phyloP scores from a whole-genome alignment of 2,797 vertebrate species.

The Valencia hispanica region DNA sequence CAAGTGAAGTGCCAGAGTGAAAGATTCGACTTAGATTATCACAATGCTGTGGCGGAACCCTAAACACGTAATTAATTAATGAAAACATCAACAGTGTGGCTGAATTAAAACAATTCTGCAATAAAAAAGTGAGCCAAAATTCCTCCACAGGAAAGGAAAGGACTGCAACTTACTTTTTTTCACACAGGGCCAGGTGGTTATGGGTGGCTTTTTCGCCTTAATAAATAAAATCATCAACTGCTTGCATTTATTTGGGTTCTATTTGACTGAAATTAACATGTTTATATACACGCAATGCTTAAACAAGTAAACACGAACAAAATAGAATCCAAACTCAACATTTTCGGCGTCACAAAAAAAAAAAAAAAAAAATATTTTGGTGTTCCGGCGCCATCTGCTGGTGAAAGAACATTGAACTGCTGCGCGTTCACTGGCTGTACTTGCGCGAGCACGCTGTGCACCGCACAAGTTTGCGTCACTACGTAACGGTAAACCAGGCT shows the following conservation, averaged over 20 bases:
- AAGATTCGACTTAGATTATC: not conserved
- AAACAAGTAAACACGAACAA: not conserved
- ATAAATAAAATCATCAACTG: not conserved
- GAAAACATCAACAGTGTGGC: too few relatives aligned
- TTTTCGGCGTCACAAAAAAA: not conserved
- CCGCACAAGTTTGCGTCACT: constrained; percentile 18
- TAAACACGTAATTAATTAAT: too few relatives aligned
- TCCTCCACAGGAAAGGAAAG: too few relatives aligned
- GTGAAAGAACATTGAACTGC: rapidly evolving
- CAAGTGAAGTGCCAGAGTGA: not conserved
- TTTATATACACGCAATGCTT: not conserved
- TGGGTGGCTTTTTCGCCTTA: not conserved
- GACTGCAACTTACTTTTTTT: too few relatives aligned
- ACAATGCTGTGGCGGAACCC: too few relatives aligned
- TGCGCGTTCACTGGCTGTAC: not conserved
- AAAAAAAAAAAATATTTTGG: not conserved
- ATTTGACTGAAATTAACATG: not conserved
- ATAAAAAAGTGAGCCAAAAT: too few relatives aligned
- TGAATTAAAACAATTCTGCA: too few relatives aligned
- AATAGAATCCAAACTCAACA: not conserved
- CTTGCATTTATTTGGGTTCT: not conserved
- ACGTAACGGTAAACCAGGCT: constrained; percentile 21
- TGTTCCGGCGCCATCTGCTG: constrained; percentile 53
- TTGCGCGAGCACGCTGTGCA: constrained; percentile 14
- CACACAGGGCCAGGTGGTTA: too few relatives aligned